These are phyloP conservation scores for Yponomeuta malinellus DNA, from an alignment of 2,888 invertebrate genomes.

Conservation along the genomic window DNA sequence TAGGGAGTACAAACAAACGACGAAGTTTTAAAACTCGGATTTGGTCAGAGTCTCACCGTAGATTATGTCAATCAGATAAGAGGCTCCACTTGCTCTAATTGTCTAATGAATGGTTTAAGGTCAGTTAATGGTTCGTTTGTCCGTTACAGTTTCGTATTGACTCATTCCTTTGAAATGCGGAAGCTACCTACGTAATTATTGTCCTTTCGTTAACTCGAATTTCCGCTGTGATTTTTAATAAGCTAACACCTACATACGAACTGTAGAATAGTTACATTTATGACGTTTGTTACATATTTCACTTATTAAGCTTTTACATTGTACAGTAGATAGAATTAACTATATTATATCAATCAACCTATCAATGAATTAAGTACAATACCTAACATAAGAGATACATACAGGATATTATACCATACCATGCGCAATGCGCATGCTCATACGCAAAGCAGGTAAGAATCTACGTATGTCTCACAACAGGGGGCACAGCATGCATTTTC, in stretches of 20 bases:
- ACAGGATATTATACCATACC: too few species aligned
- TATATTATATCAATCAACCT: too few species aligned
- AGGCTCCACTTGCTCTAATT: not conserved
- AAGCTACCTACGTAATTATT: not conserved
- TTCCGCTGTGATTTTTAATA: not conserved
- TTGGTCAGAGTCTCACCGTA: not conserved
- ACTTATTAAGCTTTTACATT: not conserved
- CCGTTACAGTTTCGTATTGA: not conserved
- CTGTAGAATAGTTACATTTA: not conserved
- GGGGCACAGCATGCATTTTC: too few species aligned
- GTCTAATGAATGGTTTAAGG: not conserved
- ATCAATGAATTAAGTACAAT: too few species aligned
- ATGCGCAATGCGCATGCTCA: too few species aligned
- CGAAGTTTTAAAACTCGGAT: not conserved
- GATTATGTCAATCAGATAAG: not conserved
- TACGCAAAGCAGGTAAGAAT: too few species aligned
- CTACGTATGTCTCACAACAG: too few species aligned
- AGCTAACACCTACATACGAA: not conserved
- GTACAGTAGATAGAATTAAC: too few species aligned
- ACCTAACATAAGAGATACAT: too few species aligned
- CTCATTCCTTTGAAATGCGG: not conserved
- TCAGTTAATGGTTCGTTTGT: not conserved
- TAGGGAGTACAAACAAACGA: not conserved
- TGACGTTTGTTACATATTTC: not conserved
- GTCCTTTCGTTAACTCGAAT: not conserved